Conservation (phyloP, 2,113 vertebrate genomes). For the Mirza zaza region DNA sequence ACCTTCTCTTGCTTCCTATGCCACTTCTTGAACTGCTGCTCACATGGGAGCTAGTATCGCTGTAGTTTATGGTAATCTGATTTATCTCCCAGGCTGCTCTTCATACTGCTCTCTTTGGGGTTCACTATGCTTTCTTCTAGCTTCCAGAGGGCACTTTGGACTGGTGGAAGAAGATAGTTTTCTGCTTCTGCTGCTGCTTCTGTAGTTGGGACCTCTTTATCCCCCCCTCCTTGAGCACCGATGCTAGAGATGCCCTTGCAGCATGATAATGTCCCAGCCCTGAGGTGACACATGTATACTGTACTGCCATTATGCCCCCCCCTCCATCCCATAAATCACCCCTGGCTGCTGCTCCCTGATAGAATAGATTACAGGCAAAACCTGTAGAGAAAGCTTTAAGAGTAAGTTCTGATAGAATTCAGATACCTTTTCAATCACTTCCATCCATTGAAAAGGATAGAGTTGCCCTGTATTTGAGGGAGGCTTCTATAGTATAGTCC, state of each 20-base stretch:
- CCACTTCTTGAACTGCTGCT: constrained; percentile 3
- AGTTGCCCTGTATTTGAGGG: background rate
- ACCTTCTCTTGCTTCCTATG: constrained; percentile 24
- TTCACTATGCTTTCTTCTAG: background rate
- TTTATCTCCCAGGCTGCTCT: background rate
- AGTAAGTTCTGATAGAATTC: background rate
- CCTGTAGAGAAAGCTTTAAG: background rate
- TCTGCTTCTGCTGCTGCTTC: constrained; percentile 65
- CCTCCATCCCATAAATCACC: background rate
- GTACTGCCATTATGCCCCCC: background rate
- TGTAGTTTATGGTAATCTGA: background rate
- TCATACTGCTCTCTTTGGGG: too few species aligned
- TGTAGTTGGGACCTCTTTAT: background rate
- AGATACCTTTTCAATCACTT: background rate
- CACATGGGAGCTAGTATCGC: background rate
- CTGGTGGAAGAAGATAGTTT: constrained; percentile 30
- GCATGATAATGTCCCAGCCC: background rate
- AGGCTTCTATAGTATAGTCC: background rate
- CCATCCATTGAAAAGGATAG: background rate
- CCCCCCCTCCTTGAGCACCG: constrained; percentile 72
- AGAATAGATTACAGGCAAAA: background rate
- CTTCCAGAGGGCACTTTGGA: constrained; percentile 40
- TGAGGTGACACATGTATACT: background rate
- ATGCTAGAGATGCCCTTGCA: constrained; percentile 72
- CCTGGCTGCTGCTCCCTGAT: background rate